Base-by-base conservation (phyloP, 2,888 invertebrate genomes). In the Drosophila yooni region DNA sequence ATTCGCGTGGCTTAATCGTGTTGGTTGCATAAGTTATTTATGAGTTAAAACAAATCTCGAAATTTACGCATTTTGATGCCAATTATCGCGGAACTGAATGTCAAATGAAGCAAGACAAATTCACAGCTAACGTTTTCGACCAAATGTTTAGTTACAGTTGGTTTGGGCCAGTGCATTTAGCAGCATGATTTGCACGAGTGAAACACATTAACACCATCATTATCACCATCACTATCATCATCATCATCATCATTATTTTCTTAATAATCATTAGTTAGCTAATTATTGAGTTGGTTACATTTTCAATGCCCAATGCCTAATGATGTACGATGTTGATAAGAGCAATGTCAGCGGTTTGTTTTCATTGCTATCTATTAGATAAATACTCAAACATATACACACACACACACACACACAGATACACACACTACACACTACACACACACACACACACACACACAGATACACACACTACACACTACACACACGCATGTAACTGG, bases 311-410 rank as follows among this genome's bases (percentile, higher is more conserved):
- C 70, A 85, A 74, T 78, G 82, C 40, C 68, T 69, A 77, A 83
- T 71, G 79, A 81, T 81, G 73, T 59, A 71, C 57, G 40, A 56
- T 66, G 46, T 15, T 80, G 89, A 88, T 86, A 88, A 82, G 75
- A 76, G 67, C 38, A 43, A 51, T 75, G 50, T 27, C 29, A 51
- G 46, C 58, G 51, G 46, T 40, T 51, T 29, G 29, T 13, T 51
- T 58, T 60, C 38, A 54, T 61, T 58, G 52, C 66, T 81, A 86
- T 79, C 83, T 83, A 48, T 60, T 38, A 66, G 48, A 65, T 70
- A 63, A 51, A 67, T 29, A 54, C 15, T 21, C 43, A 18, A 33
- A 54, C 21, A 34, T 52, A 29, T 25, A 25, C 57, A 29, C 25
- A 25, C 1, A 52, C 2, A n/a, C 40, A n/a, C 40, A 43, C n/a